A percentile compares a stretch with the other conserved stretches of the same genome.
phyloP scores from a whole-genome alignment of 2,888 invertebrate genomes.

The Agrotis ipsilon region DNA sequence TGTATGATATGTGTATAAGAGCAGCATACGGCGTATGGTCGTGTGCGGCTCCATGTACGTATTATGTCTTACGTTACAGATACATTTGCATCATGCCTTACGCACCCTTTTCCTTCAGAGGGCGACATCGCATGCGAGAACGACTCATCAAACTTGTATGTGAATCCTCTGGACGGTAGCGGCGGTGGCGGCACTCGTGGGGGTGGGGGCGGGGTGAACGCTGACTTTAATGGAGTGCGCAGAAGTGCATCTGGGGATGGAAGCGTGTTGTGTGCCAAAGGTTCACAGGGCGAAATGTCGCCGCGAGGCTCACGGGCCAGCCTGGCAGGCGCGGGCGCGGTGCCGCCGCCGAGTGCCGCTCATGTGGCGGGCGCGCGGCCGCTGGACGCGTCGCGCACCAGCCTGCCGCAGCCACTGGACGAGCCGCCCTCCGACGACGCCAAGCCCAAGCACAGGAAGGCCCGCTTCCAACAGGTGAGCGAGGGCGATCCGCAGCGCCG shows the following conservation, averaged over 20 bases:
- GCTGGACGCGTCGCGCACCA: conserved; percentile 85
- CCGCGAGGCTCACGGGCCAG: conserved; percentile 87
- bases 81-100: conserved; percentile 99
- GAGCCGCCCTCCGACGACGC: conserved; percentile 84
- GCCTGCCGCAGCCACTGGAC: conserved; percentile 84
- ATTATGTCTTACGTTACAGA: conserved; percentile 94
- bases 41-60: conserved; percentile 87
- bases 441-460: conserved; percentile 96
- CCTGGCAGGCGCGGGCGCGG: conserved; percentile 76
- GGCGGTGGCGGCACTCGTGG: conserved; percentile 84
- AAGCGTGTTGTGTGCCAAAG: conserved; percentile 92
- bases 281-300: conserved; percentile 90
- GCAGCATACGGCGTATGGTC: conserved; percentile 71
- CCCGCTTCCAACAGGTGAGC: conserved; percentile 95
- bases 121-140: conserved; percentile 93
- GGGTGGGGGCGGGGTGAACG: conserved; percentile 76
- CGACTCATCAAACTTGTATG: conserved; percentile 96
- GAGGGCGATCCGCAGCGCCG: conserved; percentile 45
- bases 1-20: conserved; percentile 55
- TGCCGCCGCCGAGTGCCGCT: conserved; percentile 69
- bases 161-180: conserved; percentile 95
- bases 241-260: conserved; percentile 96
- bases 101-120: conserved; percentile 98
- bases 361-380: conserved; percentile 68
- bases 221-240: conserved; percentile 92